A percentile compares a stretch with the other conserved stretches of the same genome.
Conservation (phyloP, 2,888 invertebrate genomes). For the Tubulanus polymorphus region DNA sequence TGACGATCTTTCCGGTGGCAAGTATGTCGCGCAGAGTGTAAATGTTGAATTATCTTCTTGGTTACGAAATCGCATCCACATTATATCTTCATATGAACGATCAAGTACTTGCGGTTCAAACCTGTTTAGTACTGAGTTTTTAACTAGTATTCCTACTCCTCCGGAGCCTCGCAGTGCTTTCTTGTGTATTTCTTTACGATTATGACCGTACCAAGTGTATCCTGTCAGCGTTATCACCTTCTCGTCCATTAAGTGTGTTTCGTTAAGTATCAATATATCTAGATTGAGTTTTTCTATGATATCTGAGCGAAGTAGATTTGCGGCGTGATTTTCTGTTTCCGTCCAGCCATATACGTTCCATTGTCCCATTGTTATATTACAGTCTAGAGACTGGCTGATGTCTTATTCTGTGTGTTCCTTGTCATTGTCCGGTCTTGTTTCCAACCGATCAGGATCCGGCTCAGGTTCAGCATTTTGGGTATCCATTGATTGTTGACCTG, state of each 20-base stretch:
- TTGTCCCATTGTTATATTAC: background rate
- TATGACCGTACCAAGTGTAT: constrained; percentile 7
- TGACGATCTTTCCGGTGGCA: constrained; percentile 5
- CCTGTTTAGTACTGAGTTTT: background rate
- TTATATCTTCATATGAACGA: constrained; percentile 1
- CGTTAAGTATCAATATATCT: constrained; percentile 7
- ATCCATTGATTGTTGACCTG: too few species aligned
- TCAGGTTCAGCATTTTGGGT: too few species aligned
- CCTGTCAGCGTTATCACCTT: background rate
- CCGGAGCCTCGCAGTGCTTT: constrained; percentile 12
- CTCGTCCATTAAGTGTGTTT: constrained; percentile 6
- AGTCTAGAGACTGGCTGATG: background rate
- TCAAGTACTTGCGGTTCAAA: constrained; percentile 4
- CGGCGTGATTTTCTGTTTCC: background rate
- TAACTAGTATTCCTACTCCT: constrained; percentile 11
- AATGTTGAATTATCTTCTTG: background rate
- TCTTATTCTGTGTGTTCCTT: too few species aligned
- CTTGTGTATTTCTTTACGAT: constrained; percentile 4
- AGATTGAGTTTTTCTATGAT: background rate
- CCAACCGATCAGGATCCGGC: too few species aligned
- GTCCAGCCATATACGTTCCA: constrained; percentile 12
- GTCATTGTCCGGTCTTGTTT: too few species aligned
- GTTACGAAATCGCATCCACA: constrained; percentile 2
- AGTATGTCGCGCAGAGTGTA: constrained; percentile 3
- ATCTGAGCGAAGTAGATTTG: background rate